Evolutionary conservation across 2,888 invertebrate genomes (phyloP), one percentile per base, ranked within the genome.

Genomic region (Shargacucullia verbasci): DNA sequence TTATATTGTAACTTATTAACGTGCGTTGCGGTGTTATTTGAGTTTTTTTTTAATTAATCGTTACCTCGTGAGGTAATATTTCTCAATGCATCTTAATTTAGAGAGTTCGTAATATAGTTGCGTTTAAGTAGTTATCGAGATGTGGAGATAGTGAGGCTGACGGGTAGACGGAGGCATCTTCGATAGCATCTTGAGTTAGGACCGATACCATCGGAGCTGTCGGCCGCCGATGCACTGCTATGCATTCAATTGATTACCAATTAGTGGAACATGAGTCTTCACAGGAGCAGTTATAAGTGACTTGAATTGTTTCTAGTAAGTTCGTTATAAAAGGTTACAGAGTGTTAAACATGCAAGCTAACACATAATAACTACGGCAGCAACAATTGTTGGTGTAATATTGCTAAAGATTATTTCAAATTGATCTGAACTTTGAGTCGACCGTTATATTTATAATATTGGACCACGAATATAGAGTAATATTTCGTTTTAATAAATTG

Each of bases 231-330:
- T 76, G 81, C 80, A 79, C 80, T 81, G 83, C 84, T 83, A 82
- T 74, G 81, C 80, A 84, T 85, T 81, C 84, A 85, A 87, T 85
- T 81, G 80, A 81, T 85, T 83, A 82, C 84, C 83, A 87, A 87
- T 88, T 86, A 85, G 80, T 76, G 66, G 78, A 70, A 78, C 76
- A 70, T 79, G 73, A 61, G 57, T 75, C 73, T 84, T 83, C 73
- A 81, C 76, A 75, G 76, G 73, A 73, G 71, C 71, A 64, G 73
- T 77, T 78, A 73, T 73, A 59, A 40, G 65, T 73, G 68, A 70
- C 63, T 52, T 45, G 20, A 40, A 40, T 38, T 27, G 14, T 27
- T n/a, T n/a, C n/a, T n/a, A 34, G 11, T n/a, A 9, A 35, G 35
- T 35, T 52, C 12, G 11, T 66, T 71, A 50, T 53, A 45, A 47